Evolutionary conservation across 1,140 invertebrate genomes (phyloP).

Genomic region (Diachasma alloeum): DNA sequence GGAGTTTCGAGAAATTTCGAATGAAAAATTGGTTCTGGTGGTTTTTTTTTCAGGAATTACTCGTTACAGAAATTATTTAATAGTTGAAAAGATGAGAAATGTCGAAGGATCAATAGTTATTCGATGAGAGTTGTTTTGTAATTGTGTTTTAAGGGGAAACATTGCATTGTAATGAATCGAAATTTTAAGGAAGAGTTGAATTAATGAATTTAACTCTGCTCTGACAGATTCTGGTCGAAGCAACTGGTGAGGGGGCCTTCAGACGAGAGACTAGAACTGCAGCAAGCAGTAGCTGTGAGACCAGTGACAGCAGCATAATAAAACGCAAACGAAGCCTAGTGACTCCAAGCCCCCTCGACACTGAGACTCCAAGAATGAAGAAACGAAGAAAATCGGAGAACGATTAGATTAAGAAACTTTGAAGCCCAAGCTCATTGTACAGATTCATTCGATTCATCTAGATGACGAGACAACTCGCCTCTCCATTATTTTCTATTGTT

Average conservation of each 20-base stretch:
- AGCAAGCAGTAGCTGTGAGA: conserved; percentile 54
- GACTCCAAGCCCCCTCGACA: conserved; percentile 57
- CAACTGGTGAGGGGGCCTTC: conserved; percentile 55
- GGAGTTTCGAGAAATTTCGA: too few relatives aligned
- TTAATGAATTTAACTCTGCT: not conserved
- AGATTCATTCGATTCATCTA: not conserved
- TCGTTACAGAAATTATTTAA: too few relatives aligned
- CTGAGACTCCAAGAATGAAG: conserved; percentile 54
- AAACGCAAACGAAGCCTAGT: conserved; percentile 61
- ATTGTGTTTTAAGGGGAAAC: too few relatives aligned
- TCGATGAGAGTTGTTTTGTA: too few relatives aligned
- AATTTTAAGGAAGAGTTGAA: too few relatives aligned
- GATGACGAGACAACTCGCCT: not conserved
- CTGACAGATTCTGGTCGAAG: conserved; percentile 58
- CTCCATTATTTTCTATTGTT: conserved; percentile 6
- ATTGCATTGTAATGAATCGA: too few relatives aligned
- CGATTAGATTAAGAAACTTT: conserved; percentile 40
- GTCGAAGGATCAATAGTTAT: too few relatives aligned
- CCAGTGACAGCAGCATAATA: conserved; percentile 43
- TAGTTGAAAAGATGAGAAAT: too few relatives aligned
- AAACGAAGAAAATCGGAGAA: conserved; percentile 62
- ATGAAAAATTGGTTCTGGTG: too few relatives aligned
- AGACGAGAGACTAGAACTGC: conserved; percentile 62
- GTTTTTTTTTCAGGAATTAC: too few relatives aligned
- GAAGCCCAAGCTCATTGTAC: not conserved